Conservation (phyloP, 2,888 invertebrate species). For the Aplocera efformata region DNA sequence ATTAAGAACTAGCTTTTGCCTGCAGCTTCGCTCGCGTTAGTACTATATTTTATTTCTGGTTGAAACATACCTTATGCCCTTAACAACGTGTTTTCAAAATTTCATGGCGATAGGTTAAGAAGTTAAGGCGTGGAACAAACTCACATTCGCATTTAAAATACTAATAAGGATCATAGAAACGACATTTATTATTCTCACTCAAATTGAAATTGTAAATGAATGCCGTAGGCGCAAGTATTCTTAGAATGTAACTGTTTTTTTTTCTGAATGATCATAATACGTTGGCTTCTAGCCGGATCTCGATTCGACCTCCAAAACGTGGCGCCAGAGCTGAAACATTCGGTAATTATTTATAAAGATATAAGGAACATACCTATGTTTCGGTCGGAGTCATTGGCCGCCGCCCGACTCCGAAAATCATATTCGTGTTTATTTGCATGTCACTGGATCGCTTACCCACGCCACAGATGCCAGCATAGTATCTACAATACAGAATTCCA, state of each 20-base stretch:
- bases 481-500: constrained; percentile 6
- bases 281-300: constrained; percentile 44
- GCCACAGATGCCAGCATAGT: constrained; percentile 12
- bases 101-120: no score
- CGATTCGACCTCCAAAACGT: constrained; percentile 43
- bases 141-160: constrained; percentile 6
- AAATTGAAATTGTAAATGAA: constrained; percentile 26
- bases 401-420: constrained; percentile 52
- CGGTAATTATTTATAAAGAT: constrained; percentile 43
- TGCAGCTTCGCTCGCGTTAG: no score
- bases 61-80: no score
- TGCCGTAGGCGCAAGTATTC: constrained; percentile 19
- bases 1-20: no score
- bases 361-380: constrained; percentile 17
- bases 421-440: constrained; percentile 59
- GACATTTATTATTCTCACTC: constrained; percentile 21
- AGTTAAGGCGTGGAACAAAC: no score
- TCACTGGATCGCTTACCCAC: constrained; percentile 46
- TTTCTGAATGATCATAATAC: constrained; percentile 19
- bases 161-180: constrained; percentile 14
- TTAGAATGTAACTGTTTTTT: constrained; percentile 26
- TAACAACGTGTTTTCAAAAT: no score
- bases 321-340: constrained; percentile 57
- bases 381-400: constrained; percentile 56
- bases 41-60: no score